Base-by-base conservation (phyloP, 1,140 invertebrate genomes). In the Ceratosolen solmsi region DNA sequence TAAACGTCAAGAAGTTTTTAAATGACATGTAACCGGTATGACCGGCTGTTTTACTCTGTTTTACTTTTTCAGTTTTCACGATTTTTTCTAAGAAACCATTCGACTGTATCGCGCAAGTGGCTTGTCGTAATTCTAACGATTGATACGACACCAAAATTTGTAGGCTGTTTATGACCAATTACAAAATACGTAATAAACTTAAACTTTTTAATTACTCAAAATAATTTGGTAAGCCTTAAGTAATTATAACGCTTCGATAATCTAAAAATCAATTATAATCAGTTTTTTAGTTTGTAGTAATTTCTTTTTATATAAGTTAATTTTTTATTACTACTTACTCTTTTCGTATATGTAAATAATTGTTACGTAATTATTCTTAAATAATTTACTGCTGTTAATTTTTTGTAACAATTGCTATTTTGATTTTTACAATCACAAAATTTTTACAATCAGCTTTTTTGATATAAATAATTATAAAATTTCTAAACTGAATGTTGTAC, bases 51-150 rank as follows among this genome's bases (percentile, higher is more conserved):
- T 65, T 65, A 27, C 63, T 80, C 25, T 41, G 4, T 51, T 17
- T 65, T 65, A 27, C 63, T 80, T 68, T 68, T 80, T 46, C 33
- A 38, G 49, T 80, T 80, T 72, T 72, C 54, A 25, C 17, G 30
- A 54, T 72, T 80, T 80, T 80, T 74, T 80, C 72, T 13, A 33
- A 51, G 79, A 74, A 80, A 80, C 54, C 79, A 36, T 38, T 38
- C 15, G 27, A 49, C 41, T 33, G 22, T 54, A n/a, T 30, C 41
- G 38, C 22, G 71, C 54, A 46, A 74, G 56, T 65, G 38, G 46
- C 46, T 80, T 80, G 79, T 80, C 71, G 63, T 65, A 80, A 80
- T 74, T 74, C 71, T 58, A 65, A 25, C 33, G 58, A 30, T 65
- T n/a, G 36, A 79, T 30, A 58, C 36, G 49, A 56, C 77, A 71